Conservation (phyloP, 2,113 vertebrate genomes). For the Strigops habroptila region DNA sequence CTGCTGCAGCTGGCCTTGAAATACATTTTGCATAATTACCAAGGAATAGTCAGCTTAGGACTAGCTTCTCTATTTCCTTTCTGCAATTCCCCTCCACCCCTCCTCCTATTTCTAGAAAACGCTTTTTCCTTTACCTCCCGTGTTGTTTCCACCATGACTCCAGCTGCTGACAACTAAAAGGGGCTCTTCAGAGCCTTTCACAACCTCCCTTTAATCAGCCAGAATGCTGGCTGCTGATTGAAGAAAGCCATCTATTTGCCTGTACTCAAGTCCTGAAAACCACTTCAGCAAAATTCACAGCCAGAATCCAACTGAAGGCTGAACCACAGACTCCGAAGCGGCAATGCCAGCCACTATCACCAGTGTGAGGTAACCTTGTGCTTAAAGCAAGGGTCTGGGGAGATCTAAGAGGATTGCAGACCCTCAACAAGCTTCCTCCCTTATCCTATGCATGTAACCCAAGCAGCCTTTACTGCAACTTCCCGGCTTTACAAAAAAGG, state of each 20-base stretch:
- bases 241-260: constrained; percentile 17
- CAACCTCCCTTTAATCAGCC: constrained; percentile 32
- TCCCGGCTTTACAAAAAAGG: not conserved
- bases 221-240: constrained; percentile 38
- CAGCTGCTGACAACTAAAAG: constrained; percentile 25
- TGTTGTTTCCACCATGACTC: not conserved
- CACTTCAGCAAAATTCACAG: constrained; percentile 25
- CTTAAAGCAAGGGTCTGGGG: not conserved
- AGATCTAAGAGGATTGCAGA: not conserved
- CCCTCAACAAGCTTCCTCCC: not conserved
- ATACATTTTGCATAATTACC: constrained; percentile 9
- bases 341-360: not conserved
- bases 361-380: not conserved
- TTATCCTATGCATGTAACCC: not conserved
- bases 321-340: not conserved
- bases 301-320: not conserved
- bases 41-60: not conserved
- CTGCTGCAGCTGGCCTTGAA: constrained; percentile 7
- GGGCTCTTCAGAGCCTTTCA: constrained; percentile 34
- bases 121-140: not conserved
- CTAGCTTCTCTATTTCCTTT: not conserved
- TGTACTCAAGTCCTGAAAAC: constrained; percentile 9
- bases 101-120: constrained; percentile 9
- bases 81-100: not conserved
- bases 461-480: not conserved